Evolutionary conservation across 2,888 invertebrate genomes (phyloP).

Genomic region (Notocelia uddmanniana): DNA sequence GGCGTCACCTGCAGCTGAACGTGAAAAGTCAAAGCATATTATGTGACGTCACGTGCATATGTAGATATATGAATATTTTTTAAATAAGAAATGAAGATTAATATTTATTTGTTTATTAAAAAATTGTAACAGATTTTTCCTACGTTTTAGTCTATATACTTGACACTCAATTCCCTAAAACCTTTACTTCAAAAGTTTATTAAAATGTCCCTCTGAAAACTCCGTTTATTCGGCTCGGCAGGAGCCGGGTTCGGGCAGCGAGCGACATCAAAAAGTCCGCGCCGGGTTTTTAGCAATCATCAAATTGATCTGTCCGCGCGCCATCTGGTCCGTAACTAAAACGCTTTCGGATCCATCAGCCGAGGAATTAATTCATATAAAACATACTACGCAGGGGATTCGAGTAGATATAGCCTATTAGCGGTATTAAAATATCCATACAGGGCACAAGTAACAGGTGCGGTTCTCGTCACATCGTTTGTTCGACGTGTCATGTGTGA

Average conservation of each 20-base stretch:
- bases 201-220: slow-evolving; percentile 18
- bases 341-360: slow-evolving; percentile 79
- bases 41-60: too few species aligned
- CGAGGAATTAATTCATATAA: slow-evolving; percentile 85
- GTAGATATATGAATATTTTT: too few species aligned
- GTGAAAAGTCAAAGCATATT: too few species aligned
- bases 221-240: slow-evolving; percentile 29
- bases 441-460: slow-evolving; percentile 13
- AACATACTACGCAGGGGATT: slow-evolving; percentile 55
- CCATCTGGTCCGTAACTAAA: slow-evolving; percentile 85
- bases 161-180: slow-evolving; percentile 26
- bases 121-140: background rate
- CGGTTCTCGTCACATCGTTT: background rate
- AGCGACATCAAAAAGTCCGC: slow-evolving; percentile 78
- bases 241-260: slow-evolving; percentile 34
- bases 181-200: slow-evolving; percentile 28
- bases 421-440: slow-evolving; percentile 35
- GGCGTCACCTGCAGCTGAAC: too few species aligned
- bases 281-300: slow-evolving; percentile 82
- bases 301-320: slow-evolving; percentile 84
- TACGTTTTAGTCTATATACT: background rate
- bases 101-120: background rate
- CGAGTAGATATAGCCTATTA: slow-evolving; percentile 33
- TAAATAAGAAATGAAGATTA: too few species aligned
- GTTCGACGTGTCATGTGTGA: slow-evolving; percentile 1